Evolutionary conservation across 2,113 vertebrate species (phyloP).

Genomic region (Prietella phreatophila): DNA sequence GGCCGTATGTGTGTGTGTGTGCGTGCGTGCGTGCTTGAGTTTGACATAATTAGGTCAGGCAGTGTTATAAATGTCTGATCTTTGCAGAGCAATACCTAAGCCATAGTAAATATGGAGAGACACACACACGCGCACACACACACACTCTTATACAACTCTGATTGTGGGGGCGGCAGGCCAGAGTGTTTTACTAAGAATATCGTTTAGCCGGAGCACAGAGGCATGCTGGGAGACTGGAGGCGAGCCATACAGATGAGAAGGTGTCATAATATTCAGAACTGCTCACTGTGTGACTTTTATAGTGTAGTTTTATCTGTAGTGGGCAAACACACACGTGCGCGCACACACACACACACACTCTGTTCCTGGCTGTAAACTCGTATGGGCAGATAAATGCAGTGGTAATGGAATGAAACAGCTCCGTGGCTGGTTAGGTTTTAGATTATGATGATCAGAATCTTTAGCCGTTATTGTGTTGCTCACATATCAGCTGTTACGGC

Average conservation of each 20-base stretch:
- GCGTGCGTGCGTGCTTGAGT: not conserved
- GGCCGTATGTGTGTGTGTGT: conserved; percentile 21
- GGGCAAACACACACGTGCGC: too few relatives aligned
- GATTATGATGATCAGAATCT: too few relatives aligned
- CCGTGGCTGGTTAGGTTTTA: not conserved
- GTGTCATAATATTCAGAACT: not conserved
- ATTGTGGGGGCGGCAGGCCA: not conserved
- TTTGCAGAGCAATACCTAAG: not conserved
- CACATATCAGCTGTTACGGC: too few relatives aligned
- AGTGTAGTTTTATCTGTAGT: not conserved
- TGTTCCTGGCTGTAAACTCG: not conserved
- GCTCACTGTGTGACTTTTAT: not conserved
- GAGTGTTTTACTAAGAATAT: conserved; percentile 1
- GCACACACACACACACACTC: not conserved
- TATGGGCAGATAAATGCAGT: not conserved
- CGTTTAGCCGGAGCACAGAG: not conserved
- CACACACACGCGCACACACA: not conserved
- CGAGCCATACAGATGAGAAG: not conserved
- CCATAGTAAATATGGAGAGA: conserved; percentile 6
- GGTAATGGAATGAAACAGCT: not conserved
- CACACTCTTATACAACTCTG: not conserved
- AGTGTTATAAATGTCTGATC: conserved; percentile 31
- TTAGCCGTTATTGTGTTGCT: too few relatives aligned
- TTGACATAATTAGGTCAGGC: conserved; percentile 34
- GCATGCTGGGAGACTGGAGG: not conserved